Conservation (phyloP, 2,113 vertebrate genomes). For the Phycodurus eques region DNA sequence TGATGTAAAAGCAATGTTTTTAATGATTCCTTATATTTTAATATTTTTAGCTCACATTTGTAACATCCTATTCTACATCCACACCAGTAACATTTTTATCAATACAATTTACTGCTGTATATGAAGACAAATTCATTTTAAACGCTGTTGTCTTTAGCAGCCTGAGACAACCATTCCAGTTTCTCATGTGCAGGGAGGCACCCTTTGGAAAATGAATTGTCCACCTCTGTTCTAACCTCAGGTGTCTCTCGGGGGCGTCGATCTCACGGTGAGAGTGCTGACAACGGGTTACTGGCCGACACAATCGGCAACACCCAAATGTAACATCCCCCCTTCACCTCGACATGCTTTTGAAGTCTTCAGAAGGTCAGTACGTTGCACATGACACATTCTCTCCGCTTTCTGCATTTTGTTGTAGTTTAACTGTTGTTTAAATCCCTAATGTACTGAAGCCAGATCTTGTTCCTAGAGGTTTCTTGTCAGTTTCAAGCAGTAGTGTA, state of each 20-base stretch:
- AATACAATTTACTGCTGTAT: too few relatives aligned
- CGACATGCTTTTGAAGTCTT: conserved; percentile 98
- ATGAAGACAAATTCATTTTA: too few relatives aligned
- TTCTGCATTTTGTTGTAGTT: neutral
- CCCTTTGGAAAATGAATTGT: too few relatives aligned
- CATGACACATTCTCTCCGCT: neutral
- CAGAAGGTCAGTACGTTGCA: conserved; percentile 80
- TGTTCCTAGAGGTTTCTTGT: neutral
- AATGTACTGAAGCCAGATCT: neutral
- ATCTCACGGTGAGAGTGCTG: conserved; percentile 94
- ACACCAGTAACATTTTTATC: too few relatives aligned
- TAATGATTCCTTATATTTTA: too few relatives aligned
- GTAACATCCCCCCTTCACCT: conserved; percentile 96
- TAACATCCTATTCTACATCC: too few relatives aligned
- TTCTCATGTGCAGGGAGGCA: too few relatives aligned
- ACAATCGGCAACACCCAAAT: conserved; percentile 98
- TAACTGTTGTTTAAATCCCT: neutral
- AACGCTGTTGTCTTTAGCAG: too few relatives aligned
- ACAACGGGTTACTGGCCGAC: conserved; percentile 99
- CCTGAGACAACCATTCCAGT: too few relatives aligned
- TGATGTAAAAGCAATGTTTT: too few relatives aligned
- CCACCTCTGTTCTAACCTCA: conserved; percentile 40
- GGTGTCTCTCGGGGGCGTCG: conserved; percentile 94
- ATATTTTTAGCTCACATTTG: too few relatives aligned
- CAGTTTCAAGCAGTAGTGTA: neutral